These are phyloP conservation scores for Diglossa cyanea DNA, from an alignment of 2,797 vertebrate species.

Conservation along the genomic window DNA sequence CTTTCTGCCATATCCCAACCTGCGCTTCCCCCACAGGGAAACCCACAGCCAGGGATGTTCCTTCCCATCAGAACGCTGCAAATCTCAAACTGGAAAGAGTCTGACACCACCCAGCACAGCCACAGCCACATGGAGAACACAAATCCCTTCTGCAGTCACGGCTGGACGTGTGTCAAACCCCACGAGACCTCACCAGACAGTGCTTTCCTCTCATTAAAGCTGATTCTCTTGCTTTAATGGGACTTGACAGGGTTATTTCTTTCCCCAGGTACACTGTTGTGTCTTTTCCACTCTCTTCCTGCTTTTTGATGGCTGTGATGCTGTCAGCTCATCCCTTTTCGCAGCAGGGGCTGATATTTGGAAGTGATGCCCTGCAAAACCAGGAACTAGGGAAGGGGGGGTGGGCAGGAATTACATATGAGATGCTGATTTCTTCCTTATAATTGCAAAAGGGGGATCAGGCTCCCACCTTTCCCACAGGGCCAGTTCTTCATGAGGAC, in stretches of 20 bases:
- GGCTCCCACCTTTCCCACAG: neutral
- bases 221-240: neutral
- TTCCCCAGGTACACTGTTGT: neutral
- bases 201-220: neutral
- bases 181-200: neutral
- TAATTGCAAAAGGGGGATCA: neutral
- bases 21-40: rapidly evolving
- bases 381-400: neutral
- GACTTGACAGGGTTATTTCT: neutral
- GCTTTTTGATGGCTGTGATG: neutral
- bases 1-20: neutral
- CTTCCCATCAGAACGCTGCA: neutral
- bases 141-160: neutral
- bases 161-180: neutral
- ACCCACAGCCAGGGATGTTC: neutral
- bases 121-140: neutral
- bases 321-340: neutral
- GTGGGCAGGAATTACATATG: rapidly evolving
- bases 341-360: neutral
- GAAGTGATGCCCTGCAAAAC: neutral
- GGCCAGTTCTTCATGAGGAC: neutral
- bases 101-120: rapidly evolving
- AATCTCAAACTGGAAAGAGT: neutral
- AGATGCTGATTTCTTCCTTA: neutral
- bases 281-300: neutral